A percentile compares a stretch with the other conserved stretches of the same genome.
phyloP scores from a whole-genome alignment of 2,113 vertebrate genomes.

The Phaetusa simplex region DNA sequence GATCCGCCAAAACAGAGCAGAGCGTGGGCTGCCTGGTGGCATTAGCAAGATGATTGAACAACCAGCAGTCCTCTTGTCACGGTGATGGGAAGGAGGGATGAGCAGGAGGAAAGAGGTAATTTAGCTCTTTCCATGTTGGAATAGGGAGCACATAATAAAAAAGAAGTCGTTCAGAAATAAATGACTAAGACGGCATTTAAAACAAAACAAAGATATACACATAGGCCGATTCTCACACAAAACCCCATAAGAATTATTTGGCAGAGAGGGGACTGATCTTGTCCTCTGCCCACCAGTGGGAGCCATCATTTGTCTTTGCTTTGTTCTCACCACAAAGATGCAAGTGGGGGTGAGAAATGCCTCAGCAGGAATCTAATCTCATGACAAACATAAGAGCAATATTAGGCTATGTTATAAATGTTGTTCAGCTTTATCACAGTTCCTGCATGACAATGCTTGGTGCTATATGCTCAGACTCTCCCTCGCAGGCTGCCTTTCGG shows the following conservation, averaged over 20 bases:
- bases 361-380: not conserved
- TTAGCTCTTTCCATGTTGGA: not conserved
- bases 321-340: not conserved
- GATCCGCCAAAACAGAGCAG: not conserved
- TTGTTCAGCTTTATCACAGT: not conserved
- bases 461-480: accelerated
- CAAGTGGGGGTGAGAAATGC: not conserved
- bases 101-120: not conserved
- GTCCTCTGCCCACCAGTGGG: not conserved
- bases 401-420: not conserved
- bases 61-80: not conserved
- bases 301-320: not conserved
- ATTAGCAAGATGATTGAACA: not conserved
- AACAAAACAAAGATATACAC: not conserved
- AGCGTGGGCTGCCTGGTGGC: not conserved
- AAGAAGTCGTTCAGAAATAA: not conserved
- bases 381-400: not conserved
- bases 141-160: not conserved
- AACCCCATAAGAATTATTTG: not conserved
- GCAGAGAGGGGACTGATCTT: not conserved
- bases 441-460: not conserved
- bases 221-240: not conserved
- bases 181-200: not conserved
- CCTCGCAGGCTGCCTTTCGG: not conserved
- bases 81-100: not conserved